Base-by-base conservation (phyloP, 37 sponge, comb jelly and placozoan species). In the Bolinopsis microptera region DNA sequence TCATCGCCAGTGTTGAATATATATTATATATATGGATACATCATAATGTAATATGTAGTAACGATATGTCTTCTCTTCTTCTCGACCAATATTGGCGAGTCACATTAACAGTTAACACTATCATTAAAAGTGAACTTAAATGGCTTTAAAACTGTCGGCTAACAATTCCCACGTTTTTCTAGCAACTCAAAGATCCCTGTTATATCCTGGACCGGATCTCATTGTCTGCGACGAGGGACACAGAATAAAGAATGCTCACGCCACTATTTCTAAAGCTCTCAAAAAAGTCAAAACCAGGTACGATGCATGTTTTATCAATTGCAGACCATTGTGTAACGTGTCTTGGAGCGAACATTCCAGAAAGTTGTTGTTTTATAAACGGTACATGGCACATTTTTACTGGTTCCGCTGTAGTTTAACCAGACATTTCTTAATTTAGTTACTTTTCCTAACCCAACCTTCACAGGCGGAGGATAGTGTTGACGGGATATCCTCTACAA, bases 171-270 rank as follows among this genome's bases (percentile, higher is more conserved):
- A 22, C 74, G 2, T 70, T 70, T 32, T 18, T 83, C 23, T 76
- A 96, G 99, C 69, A 39, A 95, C 96, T 21, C 97, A 96, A 69
- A 82, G 93, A 27, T 95, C 96, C 1, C 92, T 98, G 83, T 96
- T 97, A 67, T 32, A 76, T 76, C 99, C 99, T 70, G 99, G 99
- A 0, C 99, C 99, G 27, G 99, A 99, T 93, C 83, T 99, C 35
- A 95, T 97, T 23, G 94, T 99, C 24, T 99, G 99, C 94, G 99
- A 99, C 77, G 99, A 99, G 93, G 99, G 99, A 22, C 99, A 99
- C 83, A 93, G 97, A 8, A 97, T 99, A 38, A 97, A 96, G 93
- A 99, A 99, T 93, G 96, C 96, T 70, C 48, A 40, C 92, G 96
- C 97, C 8, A 94, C 96, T 93, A 95, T 97, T 69, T 96, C 97